A percentile compares a stretch with the other conserved stretches of the same genome.
These are phyloP conservation scores for Chascanopsetta lugubris DNA, from an alignment of 2,113 vertebrate species.

Conservation along the genomic window DNA sequence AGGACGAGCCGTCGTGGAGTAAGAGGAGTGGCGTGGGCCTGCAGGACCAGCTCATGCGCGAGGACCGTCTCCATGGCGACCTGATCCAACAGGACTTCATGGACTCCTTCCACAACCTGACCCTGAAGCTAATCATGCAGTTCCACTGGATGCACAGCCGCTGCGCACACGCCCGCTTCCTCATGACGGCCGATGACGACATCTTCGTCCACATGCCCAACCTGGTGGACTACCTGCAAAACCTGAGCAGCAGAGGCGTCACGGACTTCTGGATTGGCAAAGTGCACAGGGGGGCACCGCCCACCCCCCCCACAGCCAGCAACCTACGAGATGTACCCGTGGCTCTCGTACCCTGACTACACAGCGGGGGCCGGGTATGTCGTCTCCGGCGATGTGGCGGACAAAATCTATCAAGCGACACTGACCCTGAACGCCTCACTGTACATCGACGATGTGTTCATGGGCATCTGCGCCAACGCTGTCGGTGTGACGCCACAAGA, in stretches of 20 bases:
- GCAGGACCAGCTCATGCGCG: constrained; percentile 79
- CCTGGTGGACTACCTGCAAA: constrained; percentile 88
- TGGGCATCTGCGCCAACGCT: constrained; percentile 93
- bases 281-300: constrained; percentile 90
- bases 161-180: constrained; percentile 90
- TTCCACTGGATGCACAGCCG: constrained; percentile 90
- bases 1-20: constrained; percentile 31
- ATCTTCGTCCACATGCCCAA: constrained; percentile 97
- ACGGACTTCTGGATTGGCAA: constrained; percentile 91
- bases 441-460: constrained; percentile 97
- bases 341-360: constrained; percentile 93
- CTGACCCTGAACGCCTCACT: constrained; percentile 90
- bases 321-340: constrained; percentile 95
- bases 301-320: constrained; percentile 86
- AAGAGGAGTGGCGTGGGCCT: not conserved
- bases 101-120: constrained; percentile 96
- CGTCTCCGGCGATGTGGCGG: constrained; percentile 87
- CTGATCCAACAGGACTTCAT: constrained; percentile 94
- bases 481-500: constrained; percentile 87
- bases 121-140: constrained; percentile 92
- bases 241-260: constrained; percentile 73
- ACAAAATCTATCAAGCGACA: constrained; percentile 88
- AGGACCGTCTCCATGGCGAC: constrained; percentile 84
- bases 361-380: constrained; percentile 93
- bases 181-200: constrained; percentile 96